Base-by-base conservation (phyloP, 2,797 vertebrate species). In the Myotis pilosus region DNA sequence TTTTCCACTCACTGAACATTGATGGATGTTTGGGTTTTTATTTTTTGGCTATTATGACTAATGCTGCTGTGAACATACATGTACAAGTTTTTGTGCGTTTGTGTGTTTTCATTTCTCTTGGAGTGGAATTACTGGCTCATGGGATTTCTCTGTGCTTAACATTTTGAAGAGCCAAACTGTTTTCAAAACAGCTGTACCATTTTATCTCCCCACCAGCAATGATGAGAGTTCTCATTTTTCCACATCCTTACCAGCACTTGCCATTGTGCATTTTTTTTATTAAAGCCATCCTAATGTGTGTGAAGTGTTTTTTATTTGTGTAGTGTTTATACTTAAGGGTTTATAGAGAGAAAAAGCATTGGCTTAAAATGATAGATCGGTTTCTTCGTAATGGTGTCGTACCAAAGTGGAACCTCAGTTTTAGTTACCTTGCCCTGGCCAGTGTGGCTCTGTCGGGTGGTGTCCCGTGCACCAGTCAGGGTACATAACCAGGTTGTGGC, bases 351-450 rank as follows among this genome's bases (percentile, higher is more conserved):
- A 80, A 16, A 71, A 74, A 71, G 23, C 60, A 68, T 8, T 93
- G 17, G 79, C 36, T 96, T 95, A 91, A 76, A 92, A 55, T 74
- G 33, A 85, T 69, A 84, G 19, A n/a, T 76, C 28, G 76, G 30
- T 88, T 88, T 80, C 47, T 66, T 68, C 23, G 90, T 74, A 82
- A 86, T 38, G 57, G 38, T 72, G 19, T 76, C 55, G 41, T 86
- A 60, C 28, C 30, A 82, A 57, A 94, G 75, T 86, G 60, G 38
- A 81, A 71, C 41, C n/a, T 93, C 30, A 71, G 12, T 84, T 93
- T 85, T 72, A 83, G 41, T 75, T 80, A 74, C 22, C 30, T 51
- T 22, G 10, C 28, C 25, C 28, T 62, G 60, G 28, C 60, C 12
- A 30, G 60, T 30, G 28, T n/a, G 60, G 60, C 60, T 62, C 28